Evolutionary conservation across 2,888 invertebrate species (phyloP), one percentile per base, ranked within the genome.

Genomic region (Odontocerum albicorne): DNA sequence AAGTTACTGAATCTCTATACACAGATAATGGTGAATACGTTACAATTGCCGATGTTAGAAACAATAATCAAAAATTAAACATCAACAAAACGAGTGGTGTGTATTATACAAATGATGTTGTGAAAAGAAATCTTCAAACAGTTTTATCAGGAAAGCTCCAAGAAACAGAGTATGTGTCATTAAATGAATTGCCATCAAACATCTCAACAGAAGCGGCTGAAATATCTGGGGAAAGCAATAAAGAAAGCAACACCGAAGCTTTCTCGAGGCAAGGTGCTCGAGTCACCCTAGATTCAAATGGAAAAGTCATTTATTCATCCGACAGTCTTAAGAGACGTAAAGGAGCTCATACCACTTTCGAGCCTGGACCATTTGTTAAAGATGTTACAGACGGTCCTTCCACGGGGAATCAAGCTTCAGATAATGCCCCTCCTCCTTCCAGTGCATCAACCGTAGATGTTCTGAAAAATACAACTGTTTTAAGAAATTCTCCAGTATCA

Each of bases 261-360:
- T 66, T 74, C 73, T 70, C 80, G 73, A 69, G 71, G 80, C 51
- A 84, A 66, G 90, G 90, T 17, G 89, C 90, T 16, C 83, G 90
- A 66, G 91, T 92, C 33, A 88, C 87, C 27, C 73, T 93, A 38
- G 90, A 92, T 72, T 87, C 92, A 17, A 88, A 89, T 66, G 94
- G 93, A 46, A 90, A 90, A 79, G 90, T 93, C 38, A 87, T 93
- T 57, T 93, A 89, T 72, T 89, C 88, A 60, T 92, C 92, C 15
- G 92, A 92, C 65, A 92, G 92, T 67, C 73, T 92, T 61, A 87
- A 85, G 67, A 79, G 90, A 64, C 78, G 86, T 61, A 90, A 90
- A 77, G 87, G 87, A 57, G 86, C 88, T 12, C 89, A 91, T 66
- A 89, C 90, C 31, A 91, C 92, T 22, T 92, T 92, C 66, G 90